These are phyloP conservation scores for Torymus texanus DNA, from an alignment of 2,888 invertebrate genomes.

Conservation along the genomic window DNA sequence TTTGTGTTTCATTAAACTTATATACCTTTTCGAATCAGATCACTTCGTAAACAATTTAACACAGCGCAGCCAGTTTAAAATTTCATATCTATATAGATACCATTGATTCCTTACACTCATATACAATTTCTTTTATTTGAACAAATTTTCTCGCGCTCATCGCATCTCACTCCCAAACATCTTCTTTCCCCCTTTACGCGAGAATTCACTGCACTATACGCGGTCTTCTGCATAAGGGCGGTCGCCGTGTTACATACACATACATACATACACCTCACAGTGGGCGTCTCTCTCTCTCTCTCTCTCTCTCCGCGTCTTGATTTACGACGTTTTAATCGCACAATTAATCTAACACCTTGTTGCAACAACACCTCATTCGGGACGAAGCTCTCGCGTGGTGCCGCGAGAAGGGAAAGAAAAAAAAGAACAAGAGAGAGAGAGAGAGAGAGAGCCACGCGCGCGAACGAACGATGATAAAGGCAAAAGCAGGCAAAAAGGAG, in stretches of 20 bases:
- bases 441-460: slow-evolving; percentile 20
- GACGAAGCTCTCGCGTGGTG: background rate
- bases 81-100: too few relatives aligned
- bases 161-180: too few relatives aligned
- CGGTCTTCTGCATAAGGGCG: slow-evolving; percentile 45
- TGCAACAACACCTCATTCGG: slow-evolving; percentile 71
- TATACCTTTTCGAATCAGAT: too few relatives aligned
- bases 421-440: slow-evolving; percentile 22
- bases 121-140: too few relatives aligned
- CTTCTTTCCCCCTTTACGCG: too few relatives aligned
- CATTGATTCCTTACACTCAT: background rate
- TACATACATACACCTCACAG: slow-evolving; percentile 54
- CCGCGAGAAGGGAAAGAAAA: background rate
- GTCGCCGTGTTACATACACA: slow-evolving; percentile 49
- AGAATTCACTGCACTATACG: background rate
- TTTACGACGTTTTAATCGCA: slow-evolving; percentile 74
- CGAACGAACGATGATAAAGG: slow-evolving; percentile 23
- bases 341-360: slow-evolving; percentile 76
- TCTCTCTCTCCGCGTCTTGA: slow-evolving; percentile 61
- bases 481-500: slow-evolving; percentile 23
- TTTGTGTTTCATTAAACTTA: too few relatives aligned
- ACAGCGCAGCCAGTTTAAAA: too few relatives aligned
- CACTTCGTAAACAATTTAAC: too few relatives aligned
- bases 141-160: too few relatives aligned
- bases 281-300: slow-evolving; percentile 63